phyloP scores from a whole-genome alignment of 2,888 invertebrate genomes.

The Cepaea hortensis region DNA sequence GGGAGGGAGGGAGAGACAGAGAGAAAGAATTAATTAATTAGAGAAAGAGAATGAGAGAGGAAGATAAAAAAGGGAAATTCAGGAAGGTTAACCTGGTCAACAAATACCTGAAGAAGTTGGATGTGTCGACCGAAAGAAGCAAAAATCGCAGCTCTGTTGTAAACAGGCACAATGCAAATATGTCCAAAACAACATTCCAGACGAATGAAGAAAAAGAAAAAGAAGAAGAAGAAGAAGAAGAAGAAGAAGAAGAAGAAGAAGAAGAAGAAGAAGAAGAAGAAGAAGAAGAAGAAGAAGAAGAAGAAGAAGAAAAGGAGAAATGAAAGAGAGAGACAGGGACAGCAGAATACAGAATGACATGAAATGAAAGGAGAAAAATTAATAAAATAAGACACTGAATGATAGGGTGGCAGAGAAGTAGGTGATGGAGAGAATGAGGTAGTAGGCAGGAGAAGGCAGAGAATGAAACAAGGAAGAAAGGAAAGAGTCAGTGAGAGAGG shows the following conservation, averaged over 20 bases:
- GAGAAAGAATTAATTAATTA: not conserved
- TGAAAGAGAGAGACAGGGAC: not conserved
- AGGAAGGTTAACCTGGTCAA: too few relatives aligned
- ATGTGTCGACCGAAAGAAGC: too few relatives aligned
- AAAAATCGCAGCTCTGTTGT: too few relatives aligned
- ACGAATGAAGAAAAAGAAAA: too few relatives aligned
- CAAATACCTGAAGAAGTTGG: too few relatives aligned
- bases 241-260: not conserved
- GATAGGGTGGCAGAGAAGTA: not conserved
- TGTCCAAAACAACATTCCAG: too few relatives aligned
- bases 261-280: not conserved
- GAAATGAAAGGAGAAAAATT: not conserved
- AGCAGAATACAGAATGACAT: not conserved
- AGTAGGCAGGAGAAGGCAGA: not conserved
- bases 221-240: not conserved
- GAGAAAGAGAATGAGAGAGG: not conserved
- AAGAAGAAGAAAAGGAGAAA: not conserved
- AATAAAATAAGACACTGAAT: not conserved
- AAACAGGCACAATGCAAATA: too few relatives aligned
- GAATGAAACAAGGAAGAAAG: not conserved
- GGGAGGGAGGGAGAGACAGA: not conserved
- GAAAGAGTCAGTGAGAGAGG: not conserved
- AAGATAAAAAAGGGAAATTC: not conserved
- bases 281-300: too few relatives aligned
- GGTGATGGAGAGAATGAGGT: too few relatives aligned